phyloP scores from a whole-genome alignment of 2,113 vertebrate genomes.

The Halichoerus grypus region DNA sequence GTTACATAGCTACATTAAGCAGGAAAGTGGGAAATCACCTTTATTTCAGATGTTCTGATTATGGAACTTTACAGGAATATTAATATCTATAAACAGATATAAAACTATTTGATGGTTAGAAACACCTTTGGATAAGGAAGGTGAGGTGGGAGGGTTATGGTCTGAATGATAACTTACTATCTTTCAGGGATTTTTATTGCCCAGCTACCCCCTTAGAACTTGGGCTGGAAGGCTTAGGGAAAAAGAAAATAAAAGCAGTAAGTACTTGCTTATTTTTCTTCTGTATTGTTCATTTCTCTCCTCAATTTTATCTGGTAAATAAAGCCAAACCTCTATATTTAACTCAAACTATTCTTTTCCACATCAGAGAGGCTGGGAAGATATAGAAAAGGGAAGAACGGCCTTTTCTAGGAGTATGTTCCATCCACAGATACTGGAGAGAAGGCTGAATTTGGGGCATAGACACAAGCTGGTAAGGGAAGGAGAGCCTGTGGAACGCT shows the following conservation, averaged over 20 bases:
- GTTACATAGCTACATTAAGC: background rate
- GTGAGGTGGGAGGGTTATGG: background rate
- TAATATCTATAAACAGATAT: background rate
- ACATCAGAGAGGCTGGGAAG: background rate
- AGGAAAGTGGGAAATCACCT: background rate
- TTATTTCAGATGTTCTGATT: background rate
- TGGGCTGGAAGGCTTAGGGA: background rate
- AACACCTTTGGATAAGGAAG: background rate
- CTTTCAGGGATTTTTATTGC: background rate
- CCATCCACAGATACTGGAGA: background rate
- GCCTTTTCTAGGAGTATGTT: background rate
- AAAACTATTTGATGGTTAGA: background rate
- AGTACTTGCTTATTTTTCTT: constrained; percentile 1
- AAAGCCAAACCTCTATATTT: background rate
- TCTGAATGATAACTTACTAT: background rate
- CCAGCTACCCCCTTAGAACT: background rate
- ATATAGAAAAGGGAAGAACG: background rate
- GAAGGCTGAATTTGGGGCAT: background rate
- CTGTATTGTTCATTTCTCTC: background rate
- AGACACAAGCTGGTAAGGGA: background rate
- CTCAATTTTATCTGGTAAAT: background rate
- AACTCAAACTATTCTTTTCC: background rate
- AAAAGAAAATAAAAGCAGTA: background rate
- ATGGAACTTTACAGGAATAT: background rate
- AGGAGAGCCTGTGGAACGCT: background rate